phyloP scores from a whole-genome alignment of 2,797 vertebrate genomes.

The Onychomys leucogaster region DNA sequence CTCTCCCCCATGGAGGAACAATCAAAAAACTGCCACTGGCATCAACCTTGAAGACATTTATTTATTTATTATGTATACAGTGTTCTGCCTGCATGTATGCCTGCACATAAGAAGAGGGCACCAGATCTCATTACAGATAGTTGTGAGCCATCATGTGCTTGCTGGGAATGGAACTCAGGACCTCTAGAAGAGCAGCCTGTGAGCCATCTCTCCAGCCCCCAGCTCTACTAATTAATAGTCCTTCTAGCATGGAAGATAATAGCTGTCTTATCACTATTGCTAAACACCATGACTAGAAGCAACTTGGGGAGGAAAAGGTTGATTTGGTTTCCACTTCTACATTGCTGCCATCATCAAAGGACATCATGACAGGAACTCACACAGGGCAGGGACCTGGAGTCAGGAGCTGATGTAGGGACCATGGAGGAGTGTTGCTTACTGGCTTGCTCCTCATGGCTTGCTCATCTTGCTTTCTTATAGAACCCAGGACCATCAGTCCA shows the following conservation, averaged over 20 bases:
- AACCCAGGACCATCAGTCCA: background rate
- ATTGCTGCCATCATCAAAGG: background rate
- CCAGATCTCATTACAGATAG: no score
- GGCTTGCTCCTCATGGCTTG: background rate
- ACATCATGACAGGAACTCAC: background rate
- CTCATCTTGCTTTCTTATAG: background rate
- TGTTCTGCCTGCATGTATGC: no score
- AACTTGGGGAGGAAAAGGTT: background rate
- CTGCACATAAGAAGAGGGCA: no score
- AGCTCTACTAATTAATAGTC: background rate
- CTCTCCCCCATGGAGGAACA: background rate
- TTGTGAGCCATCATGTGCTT: no score
- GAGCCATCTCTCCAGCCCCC: background rate
- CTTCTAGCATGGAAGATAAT: background rate
- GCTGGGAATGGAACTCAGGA: no score
- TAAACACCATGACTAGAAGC: background rate
- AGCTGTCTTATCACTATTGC: background rate
- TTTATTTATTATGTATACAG: no score
- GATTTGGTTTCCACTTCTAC: background rate
- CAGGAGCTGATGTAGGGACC: background rate
- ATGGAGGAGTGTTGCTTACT: background rate
- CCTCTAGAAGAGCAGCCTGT: no score
- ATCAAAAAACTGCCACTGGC: background rate
- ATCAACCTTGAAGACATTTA: background rate
- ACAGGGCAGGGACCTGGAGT: background rate